phyloP scores from a whole-genome alignment of 2,888 invertebrate genomes.

The Lingula anatina region DNA sequence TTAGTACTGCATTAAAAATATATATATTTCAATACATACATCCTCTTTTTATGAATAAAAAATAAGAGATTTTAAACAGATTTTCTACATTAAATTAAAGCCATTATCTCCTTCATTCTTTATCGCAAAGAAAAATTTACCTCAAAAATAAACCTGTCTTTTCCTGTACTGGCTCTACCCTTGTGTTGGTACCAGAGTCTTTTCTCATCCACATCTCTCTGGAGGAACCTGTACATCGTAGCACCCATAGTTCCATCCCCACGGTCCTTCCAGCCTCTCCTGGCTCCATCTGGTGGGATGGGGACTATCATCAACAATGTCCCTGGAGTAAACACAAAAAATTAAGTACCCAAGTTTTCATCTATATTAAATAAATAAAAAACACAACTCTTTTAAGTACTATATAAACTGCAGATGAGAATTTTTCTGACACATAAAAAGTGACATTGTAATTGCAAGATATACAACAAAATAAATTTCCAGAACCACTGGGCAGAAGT shows the following conservation, averaged over 20 bases:
- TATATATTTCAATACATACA: too few relatives aligned
- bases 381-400: neutral
- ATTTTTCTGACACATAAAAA: too few relatives aligned
- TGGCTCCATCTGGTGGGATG: conserved; percentile 24
- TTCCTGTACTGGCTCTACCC: conserved; percentile 1
- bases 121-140: neutral
- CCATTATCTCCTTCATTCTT: neutral
- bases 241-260: conserved; percentile 34
- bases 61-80: too few relatives aligned
- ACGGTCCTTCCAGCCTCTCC: conserved; percentile 32
- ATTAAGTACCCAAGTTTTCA: neutral
- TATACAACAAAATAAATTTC: neutral
- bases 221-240: conserved; percentile 33
- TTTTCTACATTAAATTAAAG: too few relatives aligned
- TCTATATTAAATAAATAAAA: neutral
- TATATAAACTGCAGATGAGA: neutral
- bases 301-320: conserved; percentile 41
- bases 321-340: conserved; percentile 18
- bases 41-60: too few relatives aligned
- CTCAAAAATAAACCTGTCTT: neutral
- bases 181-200: conserved; percentile 35
- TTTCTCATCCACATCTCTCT: conserved; percentile 39
- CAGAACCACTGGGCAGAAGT: too few relatives aligned
- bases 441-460: neutral
- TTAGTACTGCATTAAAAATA: too few relatives aligned